Evolutionary conservation across 2,888 invertebrate species (phyloP).

Genomic region (Drosophila prostipennis): DNA sequence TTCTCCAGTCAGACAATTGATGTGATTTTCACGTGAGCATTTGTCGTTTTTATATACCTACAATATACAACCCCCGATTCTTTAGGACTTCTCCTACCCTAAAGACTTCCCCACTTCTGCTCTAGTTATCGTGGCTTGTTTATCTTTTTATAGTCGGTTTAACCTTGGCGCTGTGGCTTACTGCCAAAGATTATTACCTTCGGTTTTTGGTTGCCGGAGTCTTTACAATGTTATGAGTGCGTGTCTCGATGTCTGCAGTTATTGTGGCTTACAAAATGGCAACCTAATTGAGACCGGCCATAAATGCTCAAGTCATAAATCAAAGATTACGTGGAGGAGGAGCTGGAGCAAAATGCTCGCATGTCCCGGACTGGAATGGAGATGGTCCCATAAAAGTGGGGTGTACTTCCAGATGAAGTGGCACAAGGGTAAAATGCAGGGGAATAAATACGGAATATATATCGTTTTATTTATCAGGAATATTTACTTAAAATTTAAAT

Average conservation of each 20-base stretch:
- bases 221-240: constrained; percentile 68
- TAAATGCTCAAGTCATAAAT: constrained; percentile 70
- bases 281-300: constrained; percentile 71
- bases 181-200: constrained; percentile 52
- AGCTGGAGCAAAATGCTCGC: constrained; percentile 30
- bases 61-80: background rate
- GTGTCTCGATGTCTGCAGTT: constrained; percentile 59
- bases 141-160: constrained; percentile 74
- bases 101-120: constrained; percentile 2
- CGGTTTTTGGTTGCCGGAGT: constrained; percentile 22
- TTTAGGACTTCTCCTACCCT: background rate
- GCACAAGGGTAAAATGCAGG: background rate
- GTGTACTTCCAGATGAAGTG: constrained; percentile 6
- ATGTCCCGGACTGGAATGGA: constrained; percentile 39
- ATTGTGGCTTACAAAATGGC: constrained; percentile 73
- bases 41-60: constrained; percentile 54
- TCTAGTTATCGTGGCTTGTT: constrained; percentile 52
- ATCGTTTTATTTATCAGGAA: background rate
- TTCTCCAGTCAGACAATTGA: constrained; percentile 71
- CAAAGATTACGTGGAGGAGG: constrained; percentile 61
- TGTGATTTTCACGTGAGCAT: constrained; percentile 79
- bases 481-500: background rate
- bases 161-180: constrained; percentile 66
- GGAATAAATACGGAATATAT: background rate
- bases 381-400: constrained; percentile 25